Evolutionary conservation across 2,888 invertebrate genomes (phyloP).

Genomic region (Rosalia funebris): DNA sequence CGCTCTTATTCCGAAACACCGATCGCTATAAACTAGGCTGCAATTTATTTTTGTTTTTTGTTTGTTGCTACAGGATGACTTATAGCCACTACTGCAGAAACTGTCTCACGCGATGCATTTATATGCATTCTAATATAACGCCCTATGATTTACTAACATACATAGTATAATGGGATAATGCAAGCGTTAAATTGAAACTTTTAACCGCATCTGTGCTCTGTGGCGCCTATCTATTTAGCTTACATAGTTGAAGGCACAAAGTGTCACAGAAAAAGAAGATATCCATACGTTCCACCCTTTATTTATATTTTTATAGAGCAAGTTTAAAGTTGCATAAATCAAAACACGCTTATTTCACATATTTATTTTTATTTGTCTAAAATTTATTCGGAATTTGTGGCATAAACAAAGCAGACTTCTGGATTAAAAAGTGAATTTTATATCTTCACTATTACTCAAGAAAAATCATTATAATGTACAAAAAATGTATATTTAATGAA

Average conservation of each 20-base stretch:
- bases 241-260: not conserved
- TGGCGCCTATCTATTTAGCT: not conserved
- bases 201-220: slow-evolving; percentile 3
- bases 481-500: too few species aligned
- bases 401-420: too few species aligned
- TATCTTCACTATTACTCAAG: too few species aligned
- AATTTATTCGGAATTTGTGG: too few species aligned
- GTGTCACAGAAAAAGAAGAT: not conserved
- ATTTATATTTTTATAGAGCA: too few species aligned
- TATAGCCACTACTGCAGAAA: slow-evolving; percentile 15
- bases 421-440: too few species aligned
- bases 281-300: too few species aligned
- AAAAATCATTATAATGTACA: too few species aligned
- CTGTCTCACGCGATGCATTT: slow-evolving; percentile 26
- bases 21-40: slow-evolving; percentile 2
- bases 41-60: slow-evolving; percentile 28
- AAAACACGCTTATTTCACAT: too few species aligned
- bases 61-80: slow-evolving; percentile 30
- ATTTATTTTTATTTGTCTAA: too few species aligned
- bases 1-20: not conserved
- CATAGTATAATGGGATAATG: slow-evolving; percentile 13
- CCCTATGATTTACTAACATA: slow-evolving; percentile 18
- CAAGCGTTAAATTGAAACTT: slow-evolving; percentile 26
- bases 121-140: slow-evolving; percentile 30
- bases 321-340: too few species aligned